Conservation (phyloP, 2,888 invertebrate genomes). For the Noctua janthe region DNA sequence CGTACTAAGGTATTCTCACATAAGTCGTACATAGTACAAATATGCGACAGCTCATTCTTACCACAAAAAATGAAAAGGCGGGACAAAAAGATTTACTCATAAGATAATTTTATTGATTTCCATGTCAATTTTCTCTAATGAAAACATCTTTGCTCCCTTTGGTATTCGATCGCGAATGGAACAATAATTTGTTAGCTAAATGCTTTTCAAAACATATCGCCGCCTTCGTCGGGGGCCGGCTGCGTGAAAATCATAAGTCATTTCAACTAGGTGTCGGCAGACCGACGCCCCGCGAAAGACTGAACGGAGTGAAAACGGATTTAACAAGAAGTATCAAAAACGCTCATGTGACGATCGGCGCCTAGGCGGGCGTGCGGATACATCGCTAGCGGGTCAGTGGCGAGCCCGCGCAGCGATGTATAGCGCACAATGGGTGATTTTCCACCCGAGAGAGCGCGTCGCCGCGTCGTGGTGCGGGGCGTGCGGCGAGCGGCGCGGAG, state of each 20-base stretch:
- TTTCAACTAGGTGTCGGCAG: conserved; percentile 50
- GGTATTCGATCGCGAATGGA: conserved; percentile 82
- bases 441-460: conserved; percentile 84
- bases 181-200: conserved; percentile 80
- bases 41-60: conserved; percentile 87
- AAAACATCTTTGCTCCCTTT: conserved; percentile 82
- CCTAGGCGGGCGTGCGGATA: conserved; percentile 73
- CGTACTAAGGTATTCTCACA: conserved; percentile 89
- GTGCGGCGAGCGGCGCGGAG: conserved; percentile 75
- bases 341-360: conserved; percentile 75
- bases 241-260: conserved; percentile 53
- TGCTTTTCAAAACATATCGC: conserved; percentile 78
- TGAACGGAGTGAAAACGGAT: conserved; percentile 78
- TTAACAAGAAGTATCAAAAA: conserved; percentile 81
- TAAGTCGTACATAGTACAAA: conserved; percentile 87
- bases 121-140: conserved; percentile 81
- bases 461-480: conserved; percentile 81
- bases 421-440: conserved; percentile 79
- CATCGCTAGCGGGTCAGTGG: conserved; percentile 72
- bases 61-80: conserved; percentile 86
- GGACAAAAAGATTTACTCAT: conserved; percentile 85
- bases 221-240: conserved; percentile 65
- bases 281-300: conserved; percentile 79
- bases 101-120: conserved; percentile 83
- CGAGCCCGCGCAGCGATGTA: conserved; percentile 78